Conservation (phyloP, 2,888 invertebrate species). For the Drosophila siamana region DNA sequence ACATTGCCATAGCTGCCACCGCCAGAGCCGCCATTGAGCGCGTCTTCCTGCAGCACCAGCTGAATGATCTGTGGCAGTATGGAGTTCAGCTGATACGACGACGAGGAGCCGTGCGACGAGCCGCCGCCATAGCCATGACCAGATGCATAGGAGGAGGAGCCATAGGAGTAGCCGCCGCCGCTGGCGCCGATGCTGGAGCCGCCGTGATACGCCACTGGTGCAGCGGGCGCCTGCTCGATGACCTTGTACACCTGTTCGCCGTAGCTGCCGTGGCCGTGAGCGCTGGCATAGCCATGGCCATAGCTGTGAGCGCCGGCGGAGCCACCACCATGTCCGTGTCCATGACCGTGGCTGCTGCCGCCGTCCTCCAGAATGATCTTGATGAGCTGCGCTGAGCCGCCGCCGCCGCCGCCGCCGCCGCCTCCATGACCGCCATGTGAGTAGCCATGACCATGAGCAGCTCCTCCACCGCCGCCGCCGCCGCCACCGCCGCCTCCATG, state of each 20-base stretch:
- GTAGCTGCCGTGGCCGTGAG: constrained; percentile 40
- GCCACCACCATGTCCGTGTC: not conserved
- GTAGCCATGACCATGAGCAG: constrained; percentile 45
- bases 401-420: constrained; percentile 32
- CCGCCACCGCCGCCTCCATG: constrained; percentile 40
- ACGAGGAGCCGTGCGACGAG: constrained; percentile 26
- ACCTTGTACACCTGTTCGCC: constrained; percentile 70
- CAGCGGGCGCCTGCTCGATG: constrained; percentile 64
- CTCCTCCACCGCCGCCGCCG: constrained; percentile 22
- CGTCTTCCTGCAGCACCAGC: constrained; percentile 72
- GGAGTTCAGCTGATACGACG: constrained; percentile 48
- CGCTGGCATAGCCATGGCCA: constrained; percentile 46
- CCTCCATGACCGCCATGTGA: constrained; percentile 35
- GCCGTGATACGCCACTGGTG: constrained; percentile 52
- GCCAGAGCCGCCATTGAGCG: constrained; percentile 43
- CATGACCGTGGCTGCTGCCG: constrained; percentile 31
- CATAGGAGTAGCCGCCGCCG: constrained; percentile 46
- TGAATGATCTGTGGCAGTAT: constrained; percentile 81
- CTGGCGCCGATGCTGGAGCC: constrained; percentile 25
- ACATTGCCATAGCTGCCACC: constrained; percentile 50
- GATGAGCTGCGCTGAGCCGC: constrained; percentile 67
- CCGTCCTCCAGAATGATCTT: constrained; percentile 68
- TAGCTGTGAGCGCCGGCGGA: constrained; percentile 29
- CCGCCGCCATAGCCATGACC: constrained; percentile 54
- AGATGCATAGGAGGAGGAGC: constrained; percentile 57